Evolutionary conservation across 2,797 vertebrate genomes (phyloP).

Genomic region (Cyclura pinguis): DNA sequence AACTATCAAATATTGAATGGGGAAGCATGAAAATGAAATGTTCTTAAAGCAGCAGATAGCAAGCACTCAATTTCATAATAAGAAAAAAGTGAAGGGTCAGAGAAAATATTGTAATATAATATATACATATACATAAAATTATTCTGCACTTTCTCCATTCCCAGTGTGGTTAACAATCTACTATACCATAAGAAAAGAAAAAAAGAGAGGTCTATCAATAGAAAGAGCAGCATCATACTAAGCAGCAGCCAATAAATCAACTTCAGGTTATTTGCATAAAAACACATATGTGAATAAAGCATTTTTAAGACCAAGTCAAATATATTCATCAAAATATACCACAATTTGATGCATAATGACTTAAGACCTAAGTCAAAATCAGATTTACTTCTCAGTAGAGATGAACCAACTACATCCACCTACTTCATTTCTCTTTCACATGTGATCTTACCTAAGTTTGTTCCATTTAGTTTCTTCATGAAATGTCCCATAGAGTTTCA

Average conservation of each 20-base stretch:
- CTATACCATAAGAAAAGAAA: background rate
- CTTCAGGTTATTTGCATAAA: slow-evolving; percentile 4
- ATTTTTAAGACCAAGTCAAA: background rate
- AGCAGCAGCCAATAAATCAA: background rate
- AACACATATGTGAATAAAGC: background rate
- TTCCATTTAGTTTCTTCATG: background rate
- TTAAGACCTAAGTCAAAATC: no score
- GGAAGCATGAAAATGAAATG: background rate
- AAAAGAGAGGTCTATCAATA: background rate
- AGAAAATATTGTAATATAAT: background rate
- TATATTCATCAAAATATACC: background rate
- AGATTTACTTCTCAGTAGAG: background rate
- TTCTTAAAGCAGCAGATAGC: background rate
- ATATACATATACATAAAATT: background rate
- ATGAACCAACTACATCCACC: background rate
- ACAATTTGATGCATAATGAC: background rate
- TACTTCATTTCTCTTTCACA: background rate
- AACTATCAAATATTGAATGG: background rate
- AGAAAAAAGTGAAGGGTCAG: background rate
- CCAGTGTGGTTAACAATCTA: background rate
- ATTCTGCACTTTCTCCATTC: background rate
- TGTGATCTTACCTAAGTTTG: background rate
- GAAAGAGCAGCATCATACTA: background rate
- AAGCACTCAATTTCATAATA: background rate
- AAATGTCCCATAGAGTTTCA: background rate